Evolutionary conservation across 2,797 vertebrate species (phyloP).

Genomic region (Tenualosa thibaudeaui): DNA sequence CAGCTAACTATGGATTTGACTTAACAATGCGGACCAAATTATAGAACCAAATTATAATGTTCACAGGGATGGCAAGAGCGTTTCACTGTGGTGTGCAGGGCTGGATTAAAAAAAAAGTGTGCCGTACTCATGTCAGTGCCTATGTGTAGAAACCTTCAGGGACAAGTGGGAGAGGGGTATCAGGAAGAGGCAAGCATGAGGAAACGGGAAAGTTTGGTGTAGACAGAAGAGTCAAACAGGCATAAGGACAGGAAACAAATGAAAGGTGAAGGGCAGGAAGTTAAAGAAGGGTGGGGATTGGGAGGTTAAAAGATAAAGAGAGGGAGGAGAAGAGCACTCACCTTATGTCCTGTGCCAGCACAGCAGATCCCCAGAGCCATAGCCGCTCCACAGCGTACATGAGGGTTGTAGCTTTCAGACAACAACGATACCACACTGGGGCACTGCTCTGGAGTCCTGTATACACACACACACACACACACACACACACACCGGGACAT

Average conservation of each 20-base stretch:
- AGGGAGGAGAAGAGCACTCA: constrained; percentile 56
- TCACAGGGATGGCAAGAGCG: no score
- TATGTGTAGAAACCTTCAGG: no score
- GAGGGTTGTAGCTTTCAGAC: constrained; percentile 98
- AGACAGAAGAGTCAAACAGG: not conserved
- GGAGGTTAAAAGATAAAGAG: not conserved
- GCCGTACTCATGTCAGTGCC: no score
- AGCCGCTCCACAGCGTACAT: constrained; percentile 96
- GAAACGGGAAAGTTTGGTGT: not conserved
- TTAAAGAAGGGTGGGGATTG: not conserved
- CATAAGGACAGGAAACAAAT: not conserved
- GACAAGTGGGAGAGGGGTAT: not conserved
- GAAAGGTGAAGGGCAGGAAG: constrained; percentile 15
- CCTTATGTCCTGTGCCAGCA: constrained; percentile 97
- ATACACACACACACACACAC: not conserved
- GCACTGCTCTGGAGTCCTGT: constrained; percentile 97
- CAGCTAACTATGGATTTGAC: no score
- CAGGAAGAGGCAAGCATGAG: not conserved
- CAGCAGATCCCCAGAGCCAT: constrained; percentile 99
- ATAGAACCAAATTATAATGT: no score
- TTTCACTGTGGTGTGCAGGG: no score
- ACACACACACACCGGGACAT: not conserved
- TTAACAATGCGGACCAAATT: no score
- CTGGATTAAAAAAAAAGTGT: no score
- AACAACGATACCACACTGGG: constrained; percentile 96